A percentile compares a stretch with the other conserved stretches of the same genome.
Evolutionary conservation across 53 echinoderm and acorn worm species (phyloP).

Genomic region (Holothuria leucospilota): DNA sequence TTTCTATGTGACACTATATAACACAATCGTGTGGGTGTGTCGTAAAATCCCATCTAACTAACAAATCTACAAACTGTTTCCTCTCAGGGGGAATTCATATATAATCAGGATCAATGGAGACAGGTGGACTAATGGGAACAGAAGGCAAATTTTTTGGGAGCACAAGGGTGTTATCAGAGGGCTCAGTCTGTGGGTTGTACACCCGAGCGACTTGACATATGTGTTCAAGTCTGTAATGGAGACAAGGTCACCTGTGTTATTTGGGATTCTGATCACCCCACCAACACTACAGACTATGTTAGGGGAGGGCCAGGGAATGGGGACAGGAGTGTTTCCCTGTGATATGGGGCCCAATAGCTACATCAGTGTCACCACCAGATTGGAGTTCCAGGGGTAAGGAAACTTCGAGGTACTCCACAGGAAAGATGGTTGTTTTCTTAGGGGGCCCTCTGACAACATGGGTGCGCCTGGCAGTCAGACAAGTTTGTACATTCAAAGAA

Average conservation of each 20-base stretch:
- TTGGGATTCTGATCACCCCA: conserved; percentile 10
- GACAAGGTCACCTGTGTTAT: not conserved
- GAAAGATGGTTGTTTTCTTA: not conserved
- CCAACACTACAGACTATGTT: not conserved
- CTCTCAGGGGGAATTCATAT: conserved; percentile 2
- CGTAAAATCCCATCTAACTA: no score
- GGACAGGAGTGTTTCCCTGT: not conserved
- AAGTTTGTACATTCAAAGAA: no score
- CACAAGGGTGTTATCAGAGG: not conserved
- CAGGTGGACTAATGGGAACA: not conserved
- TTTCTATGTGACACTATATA: no score
- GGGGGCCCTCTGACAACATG: no score
- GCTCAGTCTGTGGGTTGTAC: not conserved
- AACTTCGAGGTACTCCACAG: not conserved
- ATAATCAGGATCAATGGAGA: conserved; percentile 33
- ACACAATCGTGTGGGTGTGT: no score
- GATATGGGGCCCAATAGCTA: not conserved
- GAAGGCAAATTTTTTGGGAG: not conserved
- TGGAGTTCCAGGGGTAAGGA: not conserved
- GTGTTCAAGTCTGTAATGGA: no score
- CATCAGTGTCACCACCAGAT: not conserved
- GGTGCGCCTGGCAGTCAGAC: no score
- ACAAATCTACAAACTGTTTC: not conserved
- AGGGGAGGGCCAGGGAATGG: not conserved
- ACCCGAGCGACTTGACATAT: conserved; percentile 10